These are phyloP conservation scores for Peucedramus taeniatus DNA, from an alignment of 2,113 vertebrate genomes.

Conservation along the genomic window DNA sequence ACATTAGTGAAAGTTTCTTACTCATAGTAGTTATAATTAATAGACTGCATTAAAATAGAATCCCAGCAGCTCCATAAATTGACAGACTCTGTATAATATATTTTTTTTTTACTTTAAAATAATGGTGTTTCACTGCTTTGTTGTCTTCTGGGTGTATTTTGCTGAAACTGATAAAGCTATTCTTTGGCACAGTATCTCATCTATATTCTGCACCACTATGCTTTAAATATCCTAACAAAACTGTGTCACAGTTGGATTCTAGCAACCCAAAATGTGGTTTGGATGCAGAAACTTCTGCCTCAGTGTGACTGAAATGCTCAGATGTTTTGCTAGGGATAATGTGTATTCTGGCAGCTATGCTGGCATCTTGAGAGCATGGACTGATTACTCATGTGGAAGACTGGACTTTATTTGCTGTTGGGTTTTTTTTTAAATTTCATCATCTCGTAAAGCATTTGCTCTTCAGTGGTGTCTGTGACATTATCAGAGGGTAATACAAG, in stretches of 20 bases:
- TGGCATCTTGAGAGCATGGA: neutral
- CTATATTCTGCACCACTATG: neutral
- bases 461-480: neutral
- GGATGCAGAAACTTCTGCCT: neutral
- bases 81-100: neutral
- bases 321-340: neutral
- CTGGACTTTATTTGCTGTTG: neutral
- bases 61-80: neutral
- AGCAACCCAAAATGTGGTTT: neutral
- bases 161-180: neutral
- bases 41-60: neutral
- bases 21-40: neutral
- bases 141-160: conserved; percentile 5
- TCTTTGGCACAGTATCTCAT: conserved; percentile 6
- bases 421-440: neutral
- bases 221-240: neutral
- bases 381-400: neutral
- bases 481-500: neutral
- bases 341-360: neutral
- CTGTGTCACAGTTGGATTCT: conserved; percentile 1
- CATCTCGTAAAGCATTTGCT: neutral
- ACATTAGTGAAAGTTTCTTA: neutral
- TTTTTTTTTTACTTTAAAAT: conserved; percentile 17
- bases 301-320: neutral
- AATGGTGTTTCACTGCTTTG: neutral